Evolutionary conservation across 2,113 vertebrate genomes (phyloP), one percentile per base, ranked within the genome.

Genomic region (Peromyscus leucopus): DNA sequence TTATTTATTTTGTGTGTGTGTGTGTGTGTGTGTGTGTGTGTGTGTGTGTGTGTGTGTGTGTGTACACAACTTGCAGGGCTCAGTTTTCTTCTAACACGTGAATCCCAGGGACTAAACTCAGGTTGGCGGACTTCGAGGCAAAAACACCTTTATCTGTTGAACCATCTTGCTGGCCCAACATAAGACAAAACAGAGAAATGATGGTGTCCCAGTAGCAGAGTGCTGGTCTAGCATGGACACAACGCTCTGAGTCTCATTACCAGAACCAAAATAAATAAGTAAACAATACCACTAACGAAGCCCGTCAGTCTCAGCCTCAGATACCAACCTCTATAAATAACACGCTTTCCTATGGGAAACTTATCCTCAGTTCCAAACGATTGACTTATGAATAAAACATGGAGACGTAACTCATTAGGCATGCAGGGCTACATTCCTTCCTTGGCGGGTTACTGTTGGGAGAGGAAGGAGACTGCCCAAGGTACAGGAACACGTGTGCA

Each of bases 321-420:
- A 93, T 31, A 36, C 26, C n/a, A 42, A n/a, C 42, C 36, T 89
- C n/a, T 86, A 85, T 79, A 83, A 89, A 94, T 57, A 83, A 48
- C 63, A 51, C 48, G 21, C 55, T 88, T 94, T 17, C 26, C 63
- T 21, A 26, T 71, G 22, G 46, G 51, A 93, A 91, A 75, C 75
- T 24, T 88, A 9, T 67, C 72, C 28, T 82, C 63, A 6, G 36
- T 90, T 96, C 51, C 88, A 97, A 88, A 89, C 39, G 69, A 96
- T 26, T 36, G 48, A 69, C 97, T 90, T 94, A 78, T 48, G 94
- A 92, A 78, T 91, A 51, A 91, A 89, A 87, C 51, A 83, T 55
- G 22, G 48, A 91, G 71, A 67, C 13, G 48, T 57, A 84, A 87
- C 33, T 31, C 42, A 63, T 74, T 55, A 89, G 83, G 55, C 67